Percentiles rank a stretch among this genome's conserved stretches.
Evolutionary conservation across 2,888 invertebrate species (phyloP).

Genomic region (Limnephilus marmoratus): DNA sequence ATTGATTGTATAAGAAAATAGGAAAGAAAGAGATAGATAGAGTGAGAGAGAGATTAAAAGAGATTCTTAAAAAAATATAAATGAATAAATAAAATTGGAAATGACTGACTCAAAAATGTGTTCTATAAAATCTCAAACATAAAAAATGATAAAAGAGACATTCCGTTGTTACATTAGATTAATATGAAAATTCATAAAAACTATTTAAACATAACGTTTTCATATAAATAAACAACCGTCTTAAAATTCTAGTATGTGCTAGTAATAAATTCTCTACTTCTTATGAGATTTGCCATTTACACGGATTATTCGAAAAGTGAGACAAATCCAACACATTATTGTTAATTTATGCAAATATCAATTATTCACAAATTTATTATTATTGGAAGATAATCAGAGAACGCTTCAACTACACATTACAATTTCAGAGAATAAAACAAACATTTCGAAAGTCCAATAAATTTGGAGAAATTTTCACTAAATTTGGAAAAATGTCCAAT

Average conservation of each 20-base stretch:
- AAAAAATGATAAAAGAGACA: neutral
- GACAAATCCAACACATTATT: neutral
- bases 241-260: constrained; percentile 35
- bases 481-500: too few relatives aligned
- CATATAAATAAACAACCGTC: constrained; percentile 36
- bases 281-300: neutral
- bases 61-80: neutral
- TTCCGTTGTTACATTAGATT: constrained; percentile 3
- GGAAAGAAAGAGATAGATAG: neutral
- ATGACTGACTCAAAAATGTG: neutral
- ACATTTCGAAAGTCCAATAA: neutral
- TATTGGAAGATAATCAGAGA: neutral
- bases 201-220: constrained; percentile 41
- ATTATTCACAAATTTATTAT: neutral
- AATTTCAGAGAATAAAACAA: neutral
- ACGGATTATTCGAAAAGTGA: neutral
- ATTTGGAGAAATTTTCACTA: too few relatives aligned
- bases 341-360: neutral
- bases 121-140: neutral
- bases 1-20: neutral
- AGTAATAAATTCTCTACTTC: neutral
- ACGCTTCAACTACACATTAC: neutral
- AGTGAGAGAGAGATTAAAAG: neutral
- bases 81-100: neutral
- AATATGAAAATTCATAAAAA: constrained; percentile 15